These are phyloP conservation scores for Hydra vulgaris DNA, from an alignment of 30 jellyfish, hydroid and myxozoan genomes.

Conservation along the genomic window DNA sequence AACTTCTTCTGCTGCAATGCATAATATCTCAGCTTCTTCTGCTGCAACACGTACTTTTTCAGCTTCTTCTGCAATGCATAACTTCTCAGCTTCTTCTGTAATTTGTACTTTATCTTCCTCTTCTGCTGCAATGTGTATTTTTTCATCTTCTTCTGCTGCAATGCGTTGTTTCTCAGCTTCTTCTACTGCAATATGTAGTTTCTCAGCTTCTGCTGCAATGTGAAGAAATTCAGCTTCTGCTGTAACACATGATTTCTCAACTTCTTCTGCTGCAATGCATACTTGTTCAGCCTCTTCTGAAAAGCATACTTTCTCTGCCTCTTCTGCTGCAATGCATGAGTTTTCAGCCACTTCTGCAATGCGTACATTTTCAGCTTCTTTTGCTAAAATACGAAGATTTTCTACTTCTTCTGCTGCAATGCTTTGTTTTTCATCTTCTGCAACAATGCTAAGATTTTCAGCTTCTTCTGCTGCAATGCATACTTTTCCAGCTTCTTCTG, in stretches of 20 bases:
- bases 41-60: constrained; percentile 1
- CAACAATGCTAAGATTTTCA: too few relatives aligned
- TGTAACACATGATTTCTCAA: neutral
- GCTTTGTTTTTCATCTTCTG: too few relatives aligned
- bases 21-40: constrained; percentile 5
- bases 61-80: constrained; percentile 7
- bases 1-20: constrained; percentile 5
- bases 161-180: constrained; percentile 6
- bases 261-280: neutral
- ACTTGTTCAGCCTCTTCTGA: neutral
- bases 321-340: neutral
- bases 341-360: neutral
- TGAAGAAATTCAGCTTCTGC: neutral
- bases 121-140: neutral
- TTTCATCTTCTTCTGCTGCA: constrained; percentile 15
- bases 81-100: constrained; percentile 13
- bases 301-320: neutral
- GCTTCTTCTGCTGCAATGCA: neutral
- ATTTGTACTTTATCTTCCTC: neutral
- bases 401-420: neutral
- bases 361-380: neutral
- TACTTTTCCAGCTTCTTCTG: neutral
- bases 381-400: neutral
- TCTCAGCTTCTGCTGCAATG: constrained; percentile 14
- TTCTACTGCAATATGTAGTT: neutral